Conservation (phyloP, 2,113 vertebrate species). For the Machaerirhynchus nigripectus region DNA sequence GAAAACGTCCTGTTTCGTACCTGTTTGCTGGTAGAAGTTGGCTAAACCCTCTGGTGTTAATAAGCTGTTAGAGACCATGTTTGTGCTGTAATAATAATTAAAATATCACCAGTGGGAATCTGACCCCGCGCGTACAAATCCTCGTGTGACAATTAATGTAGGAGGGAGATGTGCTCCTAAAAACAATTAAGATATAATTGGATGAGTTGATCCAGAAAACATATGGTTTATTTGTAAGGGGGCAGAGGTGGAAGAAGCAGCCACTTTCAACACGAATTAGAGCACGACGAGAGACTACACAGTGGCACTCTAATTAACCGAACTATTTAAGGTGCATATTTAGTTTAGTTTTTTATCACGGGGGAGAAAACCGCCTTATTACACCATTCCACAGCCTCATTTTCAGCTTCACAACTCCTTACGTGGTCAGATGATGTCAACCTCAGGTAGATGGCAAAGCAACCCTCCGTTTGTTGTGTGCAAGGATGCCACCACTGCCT, state of each 20-base stretch:
- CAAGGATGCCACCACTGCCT: background rate
- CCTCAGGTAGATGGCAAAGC: background rate
- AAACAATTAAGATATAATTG: slow-evolving; percentile 66
- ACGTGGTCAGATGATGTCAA: background rate
- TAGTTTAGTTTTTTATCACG: background rate
- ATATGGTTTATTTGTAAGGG: slow-evolving; percentile 59
- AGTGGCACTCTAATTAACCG: background rate
- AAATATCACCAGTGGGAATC: slow-evolving; percentile 5
- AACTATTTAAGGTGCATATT: background rate
- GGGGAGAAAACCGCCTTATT: background rate
- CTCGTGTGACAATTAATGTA: slow-evolving; percentile 50
- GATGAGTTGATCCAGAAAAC: slow-evolving; percentile 58
- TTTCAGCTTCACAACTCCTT: background rate
- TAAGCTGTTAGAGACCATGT: background rate
- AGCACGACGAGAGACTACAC: background rate
- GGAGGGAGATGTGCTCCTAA: slow-evolving; percentile 46
- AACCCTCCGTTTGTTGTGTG: rapidly evolving
- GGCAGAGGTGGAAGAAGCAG: background rate
- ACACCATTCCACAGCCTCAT: background rate
- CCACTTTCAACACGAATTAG: background rate
- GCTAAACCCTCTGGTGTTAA: background rate
- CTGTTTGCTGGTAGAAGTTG: slow-evolving; percentile 13
- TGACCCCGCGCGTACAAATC: background rate
- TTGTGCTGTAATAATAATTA: slow-evolving; percentile 17
- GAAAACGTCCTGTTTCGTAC: background rate